Base-by-base conservation (phyloP, 2,797 vertebrate genomes). In the Parauchenoglanis ngamensis region DNA sequence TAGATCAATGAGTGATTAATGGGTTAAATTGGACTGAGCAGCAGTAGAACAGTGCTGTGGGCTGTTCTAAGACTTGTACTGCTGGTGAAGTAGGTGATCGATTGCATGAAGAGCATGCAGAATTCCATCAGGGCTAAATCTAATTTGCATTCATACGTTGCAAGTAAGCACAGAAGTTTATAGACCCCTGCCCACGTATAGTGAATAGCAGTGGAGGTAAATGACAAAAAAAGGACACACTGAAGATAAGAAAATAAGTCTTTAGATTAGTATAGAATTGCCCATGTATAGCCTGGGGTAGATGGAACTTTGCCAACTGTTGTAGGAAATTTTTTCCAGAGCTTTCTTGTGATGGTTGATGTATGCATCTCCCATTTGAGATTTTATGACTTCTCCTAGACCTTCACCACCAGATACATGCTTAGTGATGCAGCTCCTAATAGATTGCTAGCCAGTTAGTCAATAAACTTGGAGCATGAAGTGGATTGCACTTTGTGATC, bases 1-100 rank as follows among this genome's bases (percentile, higher is more conserved):
- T 10, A 7, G 56, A 76, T 67, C 83, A 82, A 73, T 77, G 75
- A 87, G 78, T 81, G 75, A 88, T 76, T 86, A 87, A 91, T 23
- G 73, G 86, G 87, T 90, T 85, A 87, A 89, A 89, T 87, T 84
- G 78, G 84, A 83, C 79, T 80, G 52, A 54, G 67, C 35, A 81
- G 83, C 83, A 81, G 63, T 87, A 52, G n/a, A 88, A 76, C 88
- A 77, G 25, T n/a, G 65, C 81, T 83, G 70, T 77, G 81, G 56
- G 77, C 78, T 88, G 67, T 86, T 82, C 85, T 73, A 56, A 89
- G 83, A 81, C 85, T 75, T 86, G 85, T 54, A 85, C 57, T 72
- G 87, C 79, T 84, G 78, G 72, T 75, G 59, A 59, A 85, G 85
- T 54, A 79, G 52, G 52, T 65, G 83, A 88, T 88, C 80, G 63